Evolutionary conservation across 2,888 invertebrate genomes (phyloP).

Genomic region (Rhabditophanes sp.): DNA sequence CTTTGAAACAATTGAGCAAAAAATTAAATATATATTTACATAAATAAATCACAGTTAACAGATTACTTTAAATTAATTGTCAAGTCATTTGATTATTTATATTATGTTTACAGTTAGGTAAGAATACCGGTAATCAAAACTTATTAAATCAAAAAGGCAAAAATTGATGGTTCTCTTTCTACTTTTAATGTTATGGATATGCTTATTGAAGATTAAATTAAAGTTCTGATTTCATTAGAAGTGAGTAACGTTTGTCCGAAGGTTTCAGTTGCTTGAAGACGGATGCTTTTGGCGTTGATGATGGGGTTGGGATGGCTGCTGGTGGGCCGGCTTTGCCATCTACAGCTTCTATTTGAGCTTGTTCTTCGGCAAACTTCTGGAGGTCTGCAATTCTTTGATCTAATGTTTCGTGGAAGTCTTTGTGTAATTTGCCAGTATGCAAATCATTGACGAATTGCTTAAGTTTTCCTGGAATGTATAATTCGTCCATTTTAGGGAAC

Average conservation of each 20-base stretch:
- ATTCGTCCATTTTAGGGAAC: slow-evolving; percentile 62
- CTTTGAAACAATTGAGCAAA: no score
- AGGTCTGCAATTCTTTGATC: slow-evolving; percentile 51
- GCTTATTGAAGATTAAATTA: slow-evolving; percentile 12
- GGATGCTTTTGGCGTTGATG: slow-evolving; percentile 50
- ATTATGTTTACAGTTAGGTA: no score
- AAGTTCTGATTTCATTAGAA: slow-evolving; percentile 51
- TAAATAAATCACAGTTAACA: no score
- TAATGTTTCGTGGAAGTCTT: slow-evolving; percentile 90
- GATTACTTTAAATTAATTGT: no score
- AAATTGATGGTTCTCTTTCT: no score
- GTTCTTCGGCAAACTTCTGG: slow-evolving; percentile 35
- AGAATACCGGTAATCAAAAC: no score
- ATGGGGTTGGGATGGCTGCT: slow-evolving; percentile 68
- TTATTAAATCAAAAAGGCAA: no score
- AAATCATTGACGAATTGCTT: slow-evolving; percentile 62
- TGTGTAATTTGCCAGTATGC: slow-evolving; percentile 83
- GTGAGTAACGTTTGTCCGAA: slow-evolving; percentile 83
- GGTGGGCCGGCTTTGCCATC: slow-evolving; percentile 12
- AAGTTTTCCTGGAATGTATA: slow-evolving; percentile 39
- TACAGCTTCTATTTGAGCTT: slow-evolving; percentile 7
- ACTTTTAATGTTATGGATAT: no score
- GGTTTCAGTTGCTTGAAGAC: slow-evolving; percentile 85
- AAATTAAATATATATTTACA: no score
- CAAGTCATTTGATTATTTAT: no score